Base-by-base conservation (phyloP, 92 coral and sea anemone species). In the Anthopleura xanthogrammica region DNA sequence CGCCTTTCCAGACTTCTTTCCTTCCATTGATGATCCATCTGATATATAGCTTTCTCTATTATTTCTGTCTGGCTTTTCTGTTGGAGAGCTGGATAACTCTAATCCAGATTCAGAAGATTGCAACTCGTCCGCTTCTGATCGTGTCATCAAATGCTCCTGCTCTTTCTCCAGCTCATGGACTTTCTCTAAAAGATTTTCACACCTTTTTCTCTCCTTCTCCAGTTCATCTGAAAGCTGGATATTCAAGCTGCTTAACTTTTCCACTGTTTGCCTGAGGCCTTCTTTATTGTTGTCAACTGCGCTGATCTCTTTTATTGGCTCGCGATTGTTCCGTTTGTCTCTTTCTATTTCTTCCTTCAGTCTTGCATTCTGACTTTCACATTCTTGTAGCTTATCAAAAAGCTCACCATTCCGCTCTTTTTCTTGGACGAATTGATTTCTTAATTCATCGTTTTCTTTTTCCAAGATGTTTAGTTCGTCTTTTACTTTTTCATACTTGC, bases 261-360 rank as follows among this genome's bases (percentile, higher is more conserved):
- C 86, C 7, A 24, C 70, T 14, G 88, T 55, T 24, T 43, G 54
- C 72, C 80, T 54, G 20, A 72, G 54, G 46, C 77, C 88, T 12
- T 86, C 41, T 73, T 66, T 46, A 29, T 80, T 52, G 13, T 36
- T 78, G 17, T 22, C 80, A 54, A 19, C 43, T 75, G 48, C 79
- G 20, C 72, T 52, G 7, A 11, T 79, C 48, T 80, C 80, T 41
- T 83, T 79, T 5, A 77, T 76, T 58, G 39, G 66, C 65, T 88
- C 90, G 23, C 88, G 72, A 62, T 78, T 86, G 57, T 68, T 83
- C 1, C 87, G 79, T n/a, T 64, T 79, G 66, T 85, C 91, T 85
- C 85, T 90, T 36, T 85, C 80, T 43, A 88, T 70, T 80, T 79
- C 90, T 40, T 88, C 88, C 79, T 86, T 86, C 40, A 92, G 80